These are phyloP conservation scores for Nilaparvata lugens DNA, from an alignment of 1,140 invertebrate genomes.

Conservation along the genomic window DNA sequence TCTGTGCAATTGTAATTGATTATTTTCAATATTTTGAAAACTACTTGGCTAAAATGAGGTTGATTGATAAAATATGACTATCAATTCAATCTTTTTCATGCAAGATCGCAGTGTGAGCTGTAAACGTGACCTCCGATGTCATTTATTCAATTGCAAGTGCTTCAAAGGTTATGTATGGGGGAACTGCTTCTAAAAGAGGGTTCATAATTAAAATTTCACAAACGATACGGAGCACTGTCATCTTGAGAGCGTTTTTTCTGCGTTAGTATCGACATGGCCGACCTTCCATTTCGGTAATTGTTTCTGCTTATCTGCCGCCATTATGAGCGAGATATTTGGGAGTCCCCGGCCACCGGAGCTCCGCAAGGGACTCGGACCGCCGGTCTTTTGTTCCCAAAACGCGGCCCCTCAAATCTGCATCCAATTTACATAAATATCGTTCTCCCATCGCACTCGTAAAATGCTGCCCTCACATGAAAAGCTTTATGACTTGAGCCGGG, in stretches of 20 bases:
- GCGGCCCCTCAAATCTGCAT: neutral
- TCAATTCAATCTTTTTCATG: too few species aligned
- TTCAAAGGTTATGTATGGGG: too few species aligned
- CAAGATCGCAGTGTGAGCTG: too few species aligned
- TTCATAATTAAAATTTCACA: too few species aligned
- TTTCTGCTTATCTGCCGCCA: neutral
- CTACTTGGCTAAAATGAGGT: too few species aligned
- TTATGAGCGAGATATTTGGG: neutral
- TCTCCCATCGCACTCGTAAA: neutral
- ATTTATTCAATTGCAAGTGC: too few species aligned
- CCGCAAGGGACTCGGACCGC: neutral
- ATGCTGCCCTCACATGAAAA: neutral
- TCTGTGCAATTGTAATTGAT: too few species aligned
- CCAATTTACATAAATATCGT: slow-evolving; percentile 3
- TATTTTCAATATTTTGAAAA: too few species aligned
- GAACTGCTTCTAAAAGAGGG: too few species aligned
- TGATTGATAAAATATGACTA: too few species aligned
- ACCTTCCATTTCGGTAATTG: neutral
- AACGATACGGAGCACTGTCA: too few species aligned
- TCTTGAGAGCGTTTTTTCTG: neutral
- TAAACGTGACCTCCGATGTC: too few species aligned
- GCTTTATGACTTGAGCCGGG: neutral
- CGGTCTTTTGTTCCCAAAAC: neutral
- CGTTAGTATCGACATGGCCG: neutral
- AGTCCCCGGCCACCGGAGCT: neutral